These are phyloP conservation scores for Bilobella aurantiaca DNA, from an alignment of 1,140 invertebrate genomes.

Conservation along the genomic window DNA sequence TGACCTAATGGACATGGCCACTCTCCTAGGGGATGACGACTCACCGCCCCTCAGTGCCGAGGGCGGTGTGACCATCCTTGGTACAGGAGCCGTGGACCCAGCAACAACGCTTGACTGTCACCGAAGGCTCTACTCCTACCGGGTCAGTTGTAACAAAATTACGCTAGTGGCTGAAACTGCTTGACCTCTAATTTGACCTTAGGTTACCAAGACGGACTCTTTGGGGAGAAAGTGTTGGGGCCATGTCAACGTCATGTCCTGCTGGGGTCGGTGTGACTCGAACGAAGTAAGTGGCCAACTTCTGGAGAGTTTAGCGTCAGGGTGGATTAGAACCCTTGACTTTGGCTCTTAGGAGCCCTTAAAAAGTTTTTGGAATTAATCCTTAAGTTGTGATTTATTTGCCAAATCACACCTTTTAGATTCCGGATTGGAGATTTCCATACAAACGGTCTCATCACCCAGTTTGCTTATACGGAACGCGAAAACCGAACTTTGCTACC, in stretches of 20 bases:
- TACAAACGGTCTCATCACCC: conserved; percentile 71
- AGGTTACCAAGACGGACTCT: conserved; percentile 49
- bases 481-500: conserved; percentile 45
- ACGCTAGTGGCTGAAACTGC: too few relatives aligned
- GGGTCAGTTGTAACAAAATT: conserved; percentile 29
- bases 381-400: too few relatives aligned
- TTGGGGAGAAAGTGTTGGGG: conserved; percentile 58
- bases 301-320: neutral
- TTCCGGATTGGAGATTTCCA: conserved; percentile 74
- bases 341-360: too few relatives aligned
- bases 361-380: neutral
- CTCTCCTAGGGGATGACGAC: conserved; percentile 19
- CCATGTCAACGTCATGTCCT: conserved; percentile 58
- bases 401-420: conserved; percentile 43
- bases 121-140: conserved; percentile 42
- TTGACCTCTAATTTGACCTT: neutral
- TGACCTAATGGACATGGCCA: conserved; percentile 13
- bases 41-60: conserved; percentile 31
- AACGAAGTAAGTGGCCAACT: conserved; percentile 51
- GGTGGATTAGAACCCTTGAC: too few relatives aligned
- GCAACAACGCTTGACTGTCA: conserved; percentile 43
- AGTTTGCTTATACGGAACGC: conserved; percentile 64
- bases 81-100: conserved; percentile 35
- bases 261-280: conserved; percentile 72
- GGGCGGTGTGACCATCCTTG: conserved; percentile 28